Evolutionary conservation across 1,140 invertebrate genomes (phyloP).

Genomic region (Aphelinus atriplicis): DNA sequence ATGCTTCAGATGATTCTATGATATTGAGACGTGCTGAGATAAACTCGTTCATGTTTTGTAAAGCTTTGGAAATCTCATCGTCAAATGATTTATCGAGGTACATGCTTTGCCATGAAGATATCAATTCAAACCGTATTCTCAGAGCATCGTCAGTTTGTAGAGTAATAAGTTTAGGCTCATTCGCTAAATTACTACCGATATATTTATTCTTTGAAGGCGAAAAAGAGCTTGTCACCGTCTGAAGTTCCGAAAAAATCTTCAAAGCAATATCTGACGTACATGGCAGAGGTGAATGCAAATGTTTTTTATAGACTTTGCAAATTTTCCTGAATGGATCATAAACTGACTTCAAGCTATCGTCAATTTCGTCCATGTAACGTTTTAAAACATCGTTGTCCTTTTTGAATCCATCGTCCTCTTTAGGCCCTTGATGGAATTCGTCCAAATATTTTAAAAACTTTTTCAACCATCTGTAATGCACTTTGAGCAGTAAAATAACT

Average conservation of each 20-base stretch:
- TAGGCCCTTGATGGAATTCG: neutral
- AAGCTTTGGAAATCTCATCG: slow-evolving; percentile 21
- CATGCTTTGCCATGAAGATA: slow-evolving; percentile 46
- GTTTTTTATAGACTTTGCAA: slow-evolving; percentile 51
- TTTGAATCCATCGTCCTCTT: slow-evolving; percentile 6
- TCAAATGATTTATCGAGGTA: slow-evolving; percentile 31
- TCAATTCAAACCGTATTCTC: slow-evolving; percentile 37
- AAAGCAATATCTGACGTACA: slow-evolving; percentile 50
- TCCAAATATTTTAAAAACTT: slow-evolving; percentile 51
- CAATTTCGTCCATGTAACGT: slow-evolving; percentile 39
- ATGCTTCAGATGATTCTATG: slow-evolving; percentile 28
- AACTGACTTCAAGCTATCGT: slow-evolving; percentile 38
- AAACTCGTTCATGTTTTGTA: slow-evolving; percentile 40
- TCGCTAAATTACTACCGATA: slow-evolving; percentile 25
- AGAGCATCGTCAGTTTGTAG: slow-evolving; percentile 39
- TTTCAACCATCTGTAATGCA: slow-evolving; percentile 60
- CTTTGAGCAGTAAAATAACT: slow-evolving; percentile 49
- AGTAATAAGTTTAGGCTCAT: slow-evolving; percentile 45
- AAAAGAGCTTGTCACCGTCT: slow-evolving; percentile 39
- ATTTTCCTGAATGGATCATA: slow-evolving; percentile 55
- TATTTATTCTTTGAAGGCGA: slow-evolving; percentile 39
- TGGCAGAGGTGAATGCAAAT: slow-evolving; percentile 48
- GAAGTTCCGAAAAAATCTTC: slow-evolving; percentile 38
- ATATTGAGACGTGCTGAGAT: slow-evolving; percentile 39
- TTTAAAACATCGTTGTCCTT: slow-evolving; percentile 31